These are phyloP conservation scores for Mycalesis mineus DNA, from an alignment of 2,888 invertebrate genomes.

Conservation along the genomic window DNA sequence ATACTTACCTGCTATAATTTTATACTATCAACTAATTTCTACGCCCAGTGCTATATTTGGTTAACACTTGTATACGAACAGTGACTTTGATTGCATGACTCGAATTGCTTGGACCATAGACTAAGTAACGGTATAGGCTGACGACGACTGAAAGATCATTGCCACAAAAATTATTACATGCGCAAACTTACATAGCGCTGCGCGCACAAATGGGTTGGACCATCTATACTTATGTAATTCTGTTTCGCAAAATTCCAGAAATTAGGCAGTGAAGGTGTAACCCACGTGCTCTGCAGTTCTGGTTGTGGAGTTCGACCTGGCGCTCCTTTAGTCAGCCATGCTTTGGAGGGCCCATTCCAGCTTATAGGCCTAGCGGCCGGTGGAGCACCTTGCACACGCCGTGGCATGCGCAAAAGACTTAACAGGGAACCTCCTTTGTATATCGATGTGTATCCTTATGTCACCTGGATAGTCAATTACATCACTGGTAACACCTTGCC, in stretches of 20 bases:
- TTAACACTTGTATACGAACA: too few species aligned
- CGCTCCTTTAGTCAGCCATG: slow-evolving; percentile 57
- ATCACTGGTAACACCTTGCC: slow-evolving; percentile 58
- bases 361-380: slow-evolving; percentile 57
- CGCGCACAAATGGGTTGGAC: too few species aligned
- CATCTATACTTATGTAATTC: not conserved
- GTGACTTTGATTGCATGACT: too few species aligned
- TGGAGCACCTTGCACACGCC: slow-evolving; percentile 47
- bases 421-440: slow-evolving; percentile 59
- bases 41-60: too few species aligned
- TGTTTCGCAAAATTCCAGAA: slow-evolving; percentile 39
- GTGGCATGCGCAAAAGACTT: slow-evolving; percentile 49
- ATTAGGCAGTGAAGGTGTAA: slow-evolving; percentile 53
- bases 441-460: slow-evolving; percentile 62
- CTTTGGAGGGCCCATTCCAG: slow-evolving; percentile 52
- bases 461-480: slow-evolving; percentile 58
- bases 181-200: too few species aligned
- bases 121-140: too few species aligned
- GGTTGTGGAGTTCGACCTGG: slow-evolving; percentile 63
- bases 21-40: too few species aligned
- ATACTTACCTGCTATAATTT: too few species aligned
- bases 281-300: slow-evolving; percentile 59
- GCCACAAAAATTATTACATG: too few species aligned
- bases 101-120: too few species aligned
- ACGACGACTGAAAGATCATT: too few species aligned